Percentiles rank a stretch among this genome's conserved stretches.
Evolutionary conservation across 2,797 vertebrate species (phyloP).

Genomic region (Pantherophis vulpinus): DNA sequence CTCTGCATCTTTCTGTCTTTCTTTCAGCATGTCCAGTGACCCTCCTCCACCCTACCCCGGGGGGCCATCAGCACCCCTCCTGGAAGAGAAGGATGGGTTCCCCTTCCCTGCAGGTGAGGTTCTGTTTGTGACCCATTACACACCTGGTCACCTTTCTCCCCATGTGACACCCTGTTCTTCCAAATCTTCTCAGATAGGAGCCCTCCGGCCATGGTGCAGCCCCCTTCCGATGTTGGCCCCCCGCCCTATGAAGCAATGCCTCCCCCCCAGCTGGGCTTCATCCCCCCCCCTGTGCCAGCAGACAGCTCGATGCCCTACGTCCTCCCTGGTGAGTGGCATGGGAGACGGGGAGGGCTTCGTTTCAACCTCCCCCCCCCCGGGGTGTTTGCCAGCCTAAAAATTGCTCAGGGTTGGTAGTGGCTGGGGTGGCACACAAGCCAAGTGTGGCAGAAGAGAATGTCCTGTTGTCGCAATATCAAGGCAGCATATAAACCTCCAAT

Average conservation of each 20-base stretch:
- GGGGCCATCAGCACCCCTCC: slow-evolving; percentile 86
- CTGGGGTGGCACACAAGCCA: neutral
- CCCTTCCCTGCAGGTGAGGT: slow-evolving; percentile 76
- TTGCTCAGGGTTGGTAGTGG: neutral
- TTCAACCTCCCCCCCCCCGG: neutral
- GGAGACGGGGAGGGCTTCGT: no score
- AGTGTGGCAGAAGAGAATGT: neutral
- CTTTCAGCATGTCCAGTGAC: slow-evolving; percentile 84
- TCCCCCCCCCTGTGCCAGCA: slow-evolving; percentile 85
- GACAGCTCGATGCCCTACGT: slow-evolving; percentile 77
- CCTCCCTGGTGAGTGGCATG: slow-evolving; percentile 67
- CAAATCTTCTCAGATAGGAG: slow-evolving; percentile 57
- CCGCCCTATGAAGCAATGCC: slow-evolving; percentile 86
- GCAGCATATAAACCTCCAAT: neutral
- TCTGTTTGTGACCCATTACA: neutral
- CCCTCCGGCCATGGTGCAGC: slow-evolving; percentile 75
- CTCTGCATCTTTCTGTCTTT: neutral
- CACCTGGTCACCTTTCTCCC: no score
- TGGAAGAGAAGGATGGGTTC: slow-evolving; percentile 89
- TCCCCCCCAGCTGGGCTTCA: slow-evolving; percentile 79
- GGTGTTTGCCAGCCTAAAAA: neutral
- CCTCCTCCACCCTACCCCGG: slow-evolving; percentile 96
- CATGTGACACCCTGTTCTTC: neutral
- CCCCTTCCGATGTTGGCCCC: slow-evolving; percentile 87
- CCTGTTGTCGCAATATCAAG: neutral